Evolutionary conservation across 2,113 vertebrate genomes (phyloP).

Genomic region (Meriones unguiculatus): DNA sequence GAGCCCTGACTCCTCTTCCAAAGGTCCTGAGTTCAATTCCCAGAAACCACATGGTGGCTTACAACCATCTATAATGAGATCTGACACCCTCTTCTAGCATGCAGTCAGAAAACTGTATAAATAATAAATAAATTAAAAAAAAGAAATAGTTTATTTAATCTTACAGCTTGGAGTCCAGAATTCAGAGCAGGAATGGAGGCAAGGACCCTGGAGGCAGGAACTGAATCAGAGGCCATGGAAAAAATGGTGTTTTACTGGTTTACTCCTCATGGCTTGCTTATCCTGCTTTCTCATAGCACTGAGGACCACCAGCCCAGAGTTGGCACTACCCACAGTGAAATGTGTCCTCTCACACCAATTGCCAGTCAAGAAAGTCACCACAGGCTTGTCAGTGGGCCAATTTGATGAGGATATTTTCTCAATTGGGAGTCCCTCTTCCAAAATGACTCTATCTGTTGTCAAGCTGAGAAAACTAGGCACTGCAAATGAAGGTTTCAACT

Average conservation of each 20-base stretch:
- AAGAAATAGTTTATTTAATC: not conserved
- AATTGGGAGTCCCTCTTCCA: not conserved
- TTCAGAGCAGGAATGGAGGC: not conserved
- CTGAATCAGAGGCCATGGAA: not conserved
- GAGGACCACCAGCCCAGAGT: not conserved
- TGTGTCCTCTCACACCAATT: not conserved
- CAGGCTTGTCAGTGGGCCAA: not conserved
- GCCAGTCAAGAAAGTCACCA: not conserved
- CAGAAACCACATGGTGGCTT: too few relatives aligned
- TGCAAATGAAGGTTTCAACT: not conserved
- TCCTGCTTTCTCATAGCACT: not conserved
- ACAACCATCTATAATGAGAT: too few relatives aligned
- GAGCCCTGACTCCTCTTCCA: too few relatives aligned
- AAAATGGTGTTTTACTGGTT: not conserved
- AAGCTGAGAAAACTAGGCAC: not conserved
- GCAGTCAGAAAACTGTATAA: too few relatives aligned
- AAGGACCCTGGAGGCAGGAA: not conserved
- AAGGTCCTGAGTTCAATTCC: too few relatives aligned
- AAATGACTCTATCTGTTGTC: not conserved
- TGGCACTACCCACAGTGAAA: not conserved
- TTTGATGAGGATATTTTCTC: not conserved
- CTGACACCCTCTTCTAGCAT: too few relatives aligned
- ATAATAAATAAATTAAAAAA: too few relatives aligned
- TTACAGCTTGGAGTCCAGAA: not conserved
- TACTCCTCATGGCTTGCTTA: not conserved